Base-by-base conservation (phyloP, 2,113 vertebrate species). In the Arvicanthis niloticus region DNA sequence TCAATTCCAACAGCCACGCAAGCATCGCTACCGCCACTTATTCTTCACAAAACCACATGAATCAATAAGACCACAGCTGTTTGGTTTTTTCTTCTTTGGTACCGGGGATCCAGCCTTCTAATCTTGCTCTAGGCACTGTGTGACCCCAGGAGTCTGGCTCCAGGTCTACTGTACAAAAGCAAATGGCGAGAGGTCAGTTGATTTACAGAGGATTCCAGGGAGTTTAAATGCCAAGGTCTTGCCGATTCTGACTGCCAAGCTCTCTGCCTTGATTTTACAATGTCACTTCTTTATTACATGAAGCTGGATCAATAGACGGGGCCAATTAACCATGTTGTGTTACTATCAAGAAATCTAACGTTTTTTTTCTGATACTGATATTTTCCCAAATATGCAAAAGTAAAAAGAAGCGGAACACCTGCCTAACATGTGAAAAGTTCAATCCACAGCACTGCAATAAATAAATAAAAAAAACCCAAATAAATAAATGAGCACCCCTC, bases 341-440 rank as follows among this genome's bases (percentile, higher is more conserved):
- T 60, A 90, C 15, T 37, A 26, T 3, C 73, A 62, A 76, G 24
- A 65, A 26, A 72, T 58, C 24, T 34, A 19, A 75, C 48, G 40
- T 6, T 51, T 48, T 48, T 26, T 93, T 58, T 65, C 58, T 37
- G 37, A 45, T 45, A 15, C 42, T 26, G 40, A 65, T 17, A 89
- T 80, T 89, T 80, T 89, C 78, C 87, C 51, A 96, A 82, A 88
- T 16, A 88, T 2, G 72, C 45, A 88, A 70, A 58, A 76, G 34
- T 51, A 84, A 84, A 91, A 95, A 40, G 4, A 84, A 65, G 11
- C 21, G n/a, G 31, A 87, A 19, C 34, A 68, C 31, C 45, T 87
- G 65, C 31, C 31, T 53, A n/a, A 24, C 12, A n/a, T 70, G 45
- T 48, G 34, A 51, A 53, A 53, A 34, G 67, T 37, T 51, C 67